These are phyloP conservation scores for Zaprionus ornatus DNA, from an alignment of 1,140 invertebrate species.

Conservation along the genomic window DNA sequence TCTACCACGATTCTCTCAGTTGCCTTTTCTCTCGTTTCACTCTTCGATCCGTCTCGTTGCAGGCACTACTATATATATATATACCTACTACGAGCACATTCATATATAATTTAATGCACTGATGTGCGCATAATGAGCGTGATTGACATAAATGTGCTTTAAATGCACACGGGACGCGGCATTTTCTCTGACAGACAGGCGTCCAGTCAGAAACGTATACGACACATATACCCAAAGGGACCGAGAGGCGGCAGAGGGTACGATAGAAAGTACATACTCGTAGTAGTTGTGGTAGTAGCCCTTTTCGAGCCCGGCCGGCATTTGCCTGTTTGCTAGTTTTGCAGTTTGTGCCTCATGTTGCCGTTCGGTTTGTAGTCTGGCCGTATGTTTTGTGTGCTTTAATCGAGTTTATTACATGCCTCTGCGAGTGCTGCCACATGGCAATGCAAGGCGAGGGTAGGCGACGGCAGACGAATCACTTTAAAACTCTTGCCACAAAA, in stretches of 20 bases:
- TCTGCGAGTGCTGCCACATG: constrained; percentile 16
- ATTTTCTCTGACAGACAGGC: constrained; percentile 23
- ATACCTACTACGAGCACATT: constrained; percentile 21
- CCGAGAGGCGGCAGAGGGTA: background rate
- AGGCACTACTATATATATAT: constrained; percentile 17
- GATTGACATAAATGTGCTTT: constrained; percentile 81
- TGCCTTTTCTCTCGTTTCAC: background rate
- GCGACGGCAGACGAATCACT: constrained; percentile 25
- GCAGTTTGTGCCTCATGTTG: constrained; percentile 13
- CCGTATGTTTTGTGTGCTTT: constrained; percentile 75
- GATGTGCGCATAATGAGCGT: constrained; percentile 78
- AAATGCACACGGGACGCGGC: constrained; percentile 64
- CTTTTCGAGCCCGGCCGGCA: constrained; percentile 23
- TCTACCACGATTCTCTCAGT: constrained; percentile 9
- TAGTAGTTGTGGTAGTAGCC: constrained; percentile 3
- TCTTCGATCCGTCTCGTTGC: constrained; percentile 5
- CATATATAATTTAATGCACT: constrained; percentile 75
- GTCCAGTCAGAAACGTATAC: constrained; percentile 23
- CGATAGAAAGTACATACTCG: background rate
- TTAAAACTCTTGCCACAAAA: constrained; percentile 53
- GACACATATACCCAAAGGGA: background rate
- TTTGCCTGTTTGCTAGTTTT: constrained; percentile 26
- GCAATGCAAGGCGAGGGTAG: background rate
- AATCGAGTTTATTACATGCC: constrained; percentile 78
- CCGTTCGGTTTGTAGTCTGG: constrained; percentile 61